Conservation (phyloP, 2,797 vertebrate species). For the Fundulus diaphanus region DNA sequence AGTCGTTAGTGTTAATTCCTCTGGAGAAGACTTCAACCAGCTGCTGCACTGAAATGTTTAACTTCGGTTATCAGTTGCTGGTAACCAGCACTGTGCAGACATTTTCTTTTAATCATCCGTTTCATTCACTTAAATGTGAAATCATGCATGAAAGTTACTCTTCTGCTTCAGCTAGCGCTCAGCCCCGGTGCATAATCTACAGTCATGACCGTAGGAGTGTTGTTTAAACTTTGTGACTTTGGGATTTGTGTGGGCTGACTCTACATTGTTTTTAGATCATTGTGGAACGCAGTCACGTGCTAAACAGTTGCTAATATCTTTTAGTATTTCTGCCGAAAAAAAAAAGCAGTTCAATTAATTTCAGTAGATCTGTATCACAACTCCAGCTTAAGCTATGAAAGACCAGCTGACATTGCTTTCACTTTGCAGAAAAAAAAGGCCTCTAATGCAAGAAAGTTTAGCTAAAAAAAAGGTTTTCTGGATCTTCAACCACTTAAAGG, state of each 20-base stretch:
- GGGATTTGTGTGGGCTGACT: background rate
- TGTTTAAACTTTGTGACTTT: background rate
- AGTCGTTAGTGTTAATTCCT: background rate
- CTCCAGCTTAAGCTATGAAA: background rate
- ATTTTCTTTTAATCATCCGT: background rate
- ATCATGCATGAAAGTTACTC: background rate
- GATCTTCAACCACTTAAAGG: too few relatives aligned
- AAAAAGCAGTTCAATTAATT: background rate
- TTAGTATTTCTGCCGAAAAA: background rate
- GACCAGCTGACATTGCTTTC: background rate
- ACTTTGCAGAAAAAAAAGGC: background rate
- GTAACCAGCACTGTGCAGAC: background rate
- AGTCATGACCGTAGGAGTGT: background rate
- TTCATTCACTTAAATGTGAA: slow-evolving; percentile 1
- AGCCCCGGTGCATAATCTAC: background rate
- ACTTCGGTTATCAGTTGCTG: background rate
- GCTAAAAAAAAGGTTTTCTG: background rate
- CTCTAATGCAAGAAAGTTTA: too few relatives aligned
- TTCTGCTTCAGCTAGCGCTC: background rate
- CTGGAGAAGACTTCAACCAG: background rate
- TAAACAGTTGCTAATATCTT: too few relatives aligned
- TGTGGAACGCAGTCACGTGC: too few relatives aligned
- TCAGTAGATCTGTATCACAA: background rate
- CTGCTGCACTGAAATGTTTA: background rate
- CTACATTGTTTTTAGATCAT: background rate